Conservation (phyloP, 92 coral and sea anemone genomes). For the Porites divaricata region DNA sequence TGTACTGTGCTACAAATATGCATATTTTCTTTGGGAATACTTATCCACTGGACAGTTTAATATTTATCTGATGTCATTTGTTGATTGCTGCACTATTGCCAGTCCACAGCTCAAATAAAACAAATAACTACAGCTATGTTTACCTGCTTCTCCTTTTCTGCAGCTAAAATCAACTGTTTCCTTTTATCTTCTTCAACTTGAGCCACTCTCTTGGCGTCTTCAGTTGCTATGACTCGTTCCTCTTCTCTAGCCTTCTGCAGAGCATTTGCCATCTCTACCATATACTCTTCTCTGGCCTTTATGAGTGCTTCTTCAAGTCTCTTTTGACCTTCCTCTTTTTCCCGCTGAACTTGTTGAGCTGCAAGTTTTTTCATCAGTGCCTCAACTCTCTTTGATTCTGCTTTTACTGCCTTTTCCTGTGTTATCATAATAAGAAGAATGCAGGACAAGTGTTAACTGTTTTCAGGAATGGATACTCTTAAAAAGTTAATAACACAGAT, state of each 20-base stretch:
- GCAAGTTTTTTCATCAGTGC: constrained; percentile 97
- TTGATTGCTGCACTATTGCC: no score
- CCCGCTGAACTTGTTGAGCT: constrained; percentile 91
- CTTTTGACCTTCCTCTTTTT: constrained; percentile 83
- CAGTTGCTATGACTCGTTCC: constrained; percentile 55
- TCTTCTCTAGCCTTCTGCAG: constrained; percentile 68
- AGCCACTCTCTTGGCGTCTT: constrained; percentile 72
- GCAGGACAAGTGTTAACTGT: not conserved
- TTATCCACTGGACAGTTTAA: no score
- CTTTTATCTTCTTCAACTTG: constrained; percentile 83
- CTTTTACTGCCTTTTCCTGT: constrained; percentile 96
- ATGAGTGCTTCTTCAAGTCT: constrained; percentile 79
- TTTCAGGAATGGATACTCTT: no score
- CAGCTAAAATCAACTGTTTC: constrained; percentile 76
- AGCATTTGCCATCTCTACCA: constrained; percentile 72
- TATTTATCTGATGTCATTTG: no score
- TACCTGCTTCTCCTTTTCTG: constrained; percentile 96
- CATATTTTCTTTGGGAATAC: no score
- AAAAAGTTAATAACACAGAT: no score
- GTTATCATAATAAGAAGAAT: not conserved
- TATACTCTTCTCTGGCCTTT: constrained; percentile 80
- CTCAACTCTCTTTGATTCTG: constrained; percentile 95
- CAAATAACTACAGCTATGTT: no score
- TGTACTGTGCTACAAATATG: no score
- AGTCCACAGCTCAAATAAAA: no score